Conservation (phyloP, 1,140 invertebrate genomes). For the Neuroterus valhalla region DNA sequence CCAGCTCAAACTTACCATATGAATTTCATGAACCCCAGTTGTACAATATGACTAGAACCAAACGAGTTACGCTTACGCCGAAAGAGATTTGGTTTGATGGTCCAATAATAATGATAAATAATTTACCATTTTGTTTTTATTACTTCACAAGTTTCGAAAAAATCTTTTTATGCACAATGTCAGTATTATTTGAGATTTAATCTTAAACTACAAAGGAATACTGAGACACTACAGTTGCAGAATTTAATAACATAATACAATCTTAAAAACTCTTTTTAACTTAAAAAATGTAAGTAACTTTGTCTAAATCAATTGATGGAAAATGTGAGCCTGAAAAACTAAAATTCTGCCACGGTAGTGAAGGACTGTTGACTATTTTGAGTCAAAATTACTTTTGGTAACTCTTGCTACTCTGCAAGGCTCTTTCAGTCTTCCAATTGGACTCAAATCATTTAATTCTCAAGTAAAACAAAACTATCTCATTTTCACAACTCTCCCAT, state of each 20-base stretch:
- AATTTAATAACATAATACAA: not conserved
- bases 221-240: not conserved
- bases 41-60: too few species aligned
- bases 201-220: not conserved
- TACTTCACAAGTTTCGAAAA: too few species aligned
- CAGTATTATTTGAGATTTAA: not conserved
- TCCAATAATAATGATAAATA: too few species aligned
- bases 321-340: not conserved
- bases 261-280: not conserved
- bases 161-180: too few species aligned
- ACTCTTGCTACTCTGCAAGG: not conserved
- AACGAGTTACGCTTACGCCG: too few species aligned
- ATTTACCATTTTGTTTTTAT: too few species aligned
- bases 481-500: constrained; percentile 1
- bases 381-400: constrained; percentile 18
- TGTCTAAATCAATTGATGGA: not conserved
- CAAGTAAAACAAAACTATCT: not conserved
- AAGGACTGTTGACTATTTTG: not conserved
- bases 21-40: too few species aligned
- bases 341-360: not conserved
- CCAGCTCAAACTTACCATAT: too few species aligned
- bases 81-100: too few species aligned
- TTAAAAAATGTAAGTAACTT: not conserved
- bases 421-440: constrained; percentile 9
- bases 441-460: not conserved